These are phyloP conservation scores for Sebastes reedi DNA, from an alignment of 2,797 vertebrate genomes.

Conservation along the genomic window DNA sequence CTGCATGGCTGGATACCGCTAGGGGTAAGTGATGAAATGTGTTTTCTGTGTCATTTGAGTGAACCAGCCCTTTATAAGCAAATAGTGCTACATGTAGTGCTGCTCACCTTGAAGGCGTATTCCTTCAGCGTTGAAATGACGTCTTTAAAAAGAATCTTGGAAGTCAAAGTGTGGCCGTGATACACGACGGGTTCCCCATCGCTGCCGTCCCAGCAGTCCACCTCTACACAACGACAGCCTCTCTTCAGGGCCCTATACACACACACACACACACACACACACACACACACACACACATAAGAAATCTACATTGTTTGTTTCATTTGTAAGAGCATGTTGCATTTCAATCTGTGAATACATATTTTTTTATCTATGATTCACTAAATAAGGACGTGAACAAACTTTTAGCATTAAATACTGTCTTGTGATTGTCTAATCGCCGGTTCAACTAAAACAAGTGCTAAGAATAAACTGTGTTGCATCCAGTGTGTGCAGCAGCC, in stretches of 20 bases:
- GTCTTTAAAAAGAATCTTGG: conserved; percentile 95
- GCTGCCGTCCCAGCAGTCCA: conserved; percentile 96
- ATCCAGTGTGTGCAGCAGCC: not conserved
- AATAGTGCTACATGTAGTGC: no score
- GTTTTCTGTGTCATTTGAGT: not conserved
- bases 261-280: not conserved
- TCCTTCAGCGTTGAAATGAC: conserved; percentile 88
- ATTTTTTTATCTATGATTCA: not conserved
- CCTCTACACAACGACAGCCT: conserved; percentile 92
- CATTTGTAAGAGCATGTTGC: not conserved
- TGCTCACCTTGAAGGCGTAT: conserved; percentile 91
- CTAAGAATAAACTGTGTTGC: not conserved
- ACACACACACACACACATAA: not conserved
- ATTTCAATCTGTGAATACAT: not conserved
- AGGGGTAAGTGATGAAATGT: not conserved
- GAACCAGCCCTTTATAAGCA: not conserved
- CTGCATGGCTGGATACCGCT: not conserved
- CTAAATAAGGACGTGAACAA: not conserved
- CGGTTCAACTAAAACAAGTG: not conserved
- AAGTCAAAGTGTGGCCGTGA: conserved; percentile 94
- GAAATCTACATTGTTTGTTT: not conserved
- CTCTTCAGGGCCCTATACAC: conserved; percentile 88
- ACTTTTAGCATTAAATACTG: not conserved
- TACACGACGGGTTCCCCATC: conserved; percentile 94
- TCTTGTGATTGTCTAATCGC: not conserved